Evolutionary conservation across 92 coral and sea anemone species (phyloP).

Genomic region (Muricea muricata): DNA sequence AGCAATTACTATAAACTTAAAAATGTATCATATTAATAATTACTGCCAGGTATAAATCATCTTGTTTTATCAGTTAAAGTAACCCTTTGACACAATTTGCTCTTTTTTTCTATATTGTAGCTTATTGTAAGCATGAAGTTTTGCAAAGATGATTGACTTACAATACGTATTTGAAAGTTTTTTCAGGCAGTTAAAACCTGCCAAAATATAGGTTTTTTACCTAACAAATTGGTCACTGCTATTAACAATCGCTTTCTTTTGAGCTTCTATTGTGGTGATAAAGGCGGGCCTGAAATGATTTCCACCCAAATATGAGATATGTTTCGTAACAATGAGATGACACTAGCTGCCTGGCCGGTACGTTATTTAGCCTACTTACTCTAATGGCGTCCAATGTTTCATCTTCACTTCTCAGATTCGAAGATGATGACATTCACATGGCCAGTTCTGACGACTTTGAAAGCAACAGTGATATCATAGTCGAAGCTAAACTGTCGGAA

Average conservation of each 20-base stretch:
- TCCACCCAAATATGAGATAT: not conserved
- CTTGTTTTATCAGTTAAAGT: too few species aligned
- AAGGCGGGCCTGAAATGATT: not conserved
- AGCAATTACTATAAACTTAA: not conserved
- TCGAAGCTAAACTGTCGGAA: not conserved
- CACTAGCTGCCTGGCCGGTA: not conserved
- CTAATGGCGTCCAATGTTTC: not conserved
- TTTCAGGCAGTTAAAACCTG: not conserved
- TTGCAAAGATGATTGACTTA: too few species aligned
- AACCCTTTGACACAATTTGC: too few species aligned
- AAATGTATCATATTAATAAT: not conserved
- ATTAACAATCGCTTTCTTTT: too few species aligned
- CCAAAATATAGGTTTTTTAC: not conserved
- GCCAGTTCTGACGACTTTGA: constrained; percentile 3
- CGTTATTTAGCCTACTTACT: not conserved
- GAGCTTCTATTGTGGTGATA: too few species aligned
- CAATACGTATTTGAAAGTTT: too few species aligned
- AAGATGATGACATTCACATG: constrained; percentile 1
- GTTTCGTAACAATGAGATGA: not conserved
- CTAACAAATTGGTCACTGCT: not conserved
- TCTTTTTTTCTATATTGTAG: too few species aligned
- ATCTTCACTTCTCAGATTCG: not conserved
- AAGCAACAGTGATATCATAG: not conserved
- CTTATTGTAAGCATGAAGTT: too few species aligned
- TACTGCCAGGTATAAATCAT: not conserved